Evolutionary conservation across 2,888 invertebrate genomes (phyloP), one percentile per base, ranked within the genome.

Genomic region (Dorcus hopei): DNA sequence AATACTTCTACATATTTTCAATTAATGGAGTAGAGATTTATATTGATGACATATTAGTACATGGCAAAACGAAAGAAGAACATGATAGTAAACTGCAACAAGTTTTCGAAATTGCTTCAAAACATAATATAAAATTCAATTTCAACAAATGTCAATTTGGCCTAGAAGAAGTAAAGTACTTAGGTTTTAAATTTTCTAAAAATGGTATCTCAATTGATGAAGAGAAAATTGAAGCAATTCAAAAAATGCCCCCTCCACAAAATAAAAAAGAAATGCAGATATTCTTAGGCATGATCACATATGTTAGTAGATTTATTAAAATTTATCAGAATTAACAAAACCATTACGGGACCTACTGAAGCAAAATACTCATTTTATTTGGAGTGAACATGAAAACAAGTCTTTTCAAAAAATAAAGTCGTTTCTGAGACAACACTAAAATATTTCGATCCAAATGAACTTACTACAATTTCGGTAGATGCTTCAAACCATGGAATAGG

Each of bases 251-350:
- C 42, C 16, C n/a, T 38, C 69, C 68, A 38, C 62, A 57, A 14
- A 66, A 61, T 47, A 60, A 61, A 41, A 59, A 63, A 54, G 66
- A 65, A 14, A 38, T 70, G 3, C 57, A 63, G 43, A 58, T 62
- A 42, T 62, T 70, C 38, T 53, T 68, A n/a, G 70, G 70, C n/a
- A 49, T 70, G 48, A 62, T 65, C 3, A 68, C 59, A 38, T 68
- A 68, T 58, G 48, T 67, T 4, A 48, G 59, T 33, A 61, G 58
- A 58, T 70, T 62, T 59, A 64, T 71, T n/a, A 58, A 26, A 50
- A 56, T 53, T 43, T 65, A 43, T 62, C 61, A 3, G 38, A 54
- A 9, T 33, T 14, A 9, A 48, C 50, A 42, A 26, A 54, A n/a
- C 48, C 48, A 16, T 49, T 49, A 49, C 16, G 56, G 11, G 51